phyloP scores from a whole-genome alignment of 2,797 vertebrate species.

The Karalla daura region DNA sequence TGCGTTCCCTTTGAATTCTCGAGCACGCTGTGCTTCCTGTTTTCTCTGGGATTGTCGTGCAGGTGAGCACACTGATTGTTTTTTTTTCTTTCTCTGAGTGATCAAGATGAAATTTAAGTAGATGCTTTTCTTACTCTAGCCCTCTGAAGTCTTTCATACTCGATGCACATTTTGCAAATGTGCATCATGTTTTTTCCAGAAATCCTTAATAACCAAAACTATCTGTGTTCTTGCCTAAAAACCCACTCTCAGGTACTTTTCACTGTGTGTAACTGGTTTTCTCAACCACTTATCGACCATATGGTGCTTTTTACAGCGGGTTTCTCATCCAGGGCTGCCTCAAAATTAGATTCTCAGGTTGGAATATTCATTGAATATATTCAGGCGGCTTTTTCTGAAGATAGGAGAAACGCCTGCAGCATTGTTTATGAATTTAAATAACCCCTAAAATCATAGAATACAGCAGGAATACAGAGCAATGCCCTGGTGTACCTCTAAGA shows the following conservation, averaged over 20 bases:
- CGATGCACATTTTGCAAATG: constrained; percentile 19
- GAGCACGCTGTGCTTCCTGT: neutral
- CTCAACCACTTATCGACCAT: constrained; percentile 41
- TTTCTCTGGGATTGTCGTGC: constrained; percentile 6
- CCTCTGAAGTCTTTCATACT: constrained; percentile 6
- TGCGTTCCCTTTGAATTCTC: constrained; percentile 21
- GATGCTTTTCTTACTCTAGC: constrained; percentile 11
- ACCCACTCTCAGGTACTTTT: neutral
- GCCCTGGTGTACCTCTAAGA: constrained; percentile 48
- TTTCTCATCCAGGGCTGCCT: constrained; percentile 23
- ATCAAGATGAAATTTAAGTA: constrained; percentile 30
- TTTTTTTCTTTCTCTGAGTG: constrained; percentile 16
- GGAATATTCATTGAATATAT: constrained; percentile 60
- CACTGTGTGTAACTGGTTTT: constrained; percentile 38
- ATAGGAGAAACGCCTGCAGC: constrained; percentile 55
- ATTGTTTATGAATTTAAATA: constrained; percentile 65
- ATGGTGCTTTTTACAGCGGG: constrained; percentile 40
- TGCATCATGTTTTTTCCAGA: constrained; percentile 23
- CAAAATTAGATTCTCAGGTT: constrained; percentile 40
- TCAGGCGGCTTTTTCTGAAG: constrained; percentile 50
- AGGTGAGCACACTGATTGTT: constrained; percentile 23
- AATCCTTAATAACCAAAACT: constrained; percentile 21
- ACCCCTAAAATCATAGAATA: constrained; percentile 47
- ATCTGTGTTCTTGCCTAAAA: constrained; percentile 27
- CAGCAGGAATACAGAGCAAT: constrained; percentile 47